Base-by-base conservation (phyloP, 2,888 invertebrate genomes). In the Leptopterna dolabrata region DNA sequence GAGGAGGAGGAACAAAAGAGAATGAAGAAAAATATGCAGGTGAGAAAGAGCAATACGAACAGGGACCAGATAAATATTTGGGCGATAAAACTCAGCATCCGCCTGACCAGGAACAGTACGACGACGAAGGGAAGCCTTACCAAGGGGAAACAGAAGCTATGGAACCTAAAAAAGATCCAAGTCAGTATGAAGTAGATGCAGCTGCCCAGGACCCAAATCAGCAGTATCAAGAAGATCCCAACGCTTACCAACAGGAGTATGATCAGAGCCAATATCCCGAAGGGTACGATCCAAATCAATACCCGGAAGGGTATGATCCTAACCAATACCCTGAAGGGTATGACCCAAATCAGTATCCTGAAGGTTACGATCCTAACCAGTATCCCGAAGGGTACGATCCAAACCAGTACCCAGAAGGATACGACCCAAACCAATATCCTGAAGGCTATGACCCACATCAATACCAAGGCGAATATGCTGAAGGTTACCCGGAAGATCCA, bases 311-410 rank as follows among this genome's bases (percentile, higher is more conserved):
- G 0, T 63, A 63, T 24, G 81, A 81, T n/a, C 81, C 81, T 11
- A 81, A 55, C 16, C 43, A 19, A 13, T 85, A 85, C 27, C 73
- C 36, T 27, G 43, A 85, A 29, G 47, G 27, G 0, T 85, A 85
- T n/a, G 76, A 85, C 29, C 85, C 85, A 6, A 73, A 29, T 47
- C 85, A 85, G 51, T 85, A 85, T 19, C 85, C 85, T 9, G 85
- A 85, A 29, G 85, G 85, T 27, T 85, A 85, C 47, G 85, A 85
- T 27, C 73, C 85, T 0, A 85, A 45, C 45, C 85, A 85, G n/a
- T 85, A 85, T 29, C 73, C 85, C n/a, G 85, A 85, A 45, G 85
- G 85, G 14, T 85, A 85, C n/a, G 76, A 85, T 27, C 71, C 85
- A 19, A 73, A 29, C n/a, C 85, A 85, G 29, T 85, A 85, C 30